phyloP scores from a whole-genome alignment of 2,113 vertebrate species.

The human region DNA sequence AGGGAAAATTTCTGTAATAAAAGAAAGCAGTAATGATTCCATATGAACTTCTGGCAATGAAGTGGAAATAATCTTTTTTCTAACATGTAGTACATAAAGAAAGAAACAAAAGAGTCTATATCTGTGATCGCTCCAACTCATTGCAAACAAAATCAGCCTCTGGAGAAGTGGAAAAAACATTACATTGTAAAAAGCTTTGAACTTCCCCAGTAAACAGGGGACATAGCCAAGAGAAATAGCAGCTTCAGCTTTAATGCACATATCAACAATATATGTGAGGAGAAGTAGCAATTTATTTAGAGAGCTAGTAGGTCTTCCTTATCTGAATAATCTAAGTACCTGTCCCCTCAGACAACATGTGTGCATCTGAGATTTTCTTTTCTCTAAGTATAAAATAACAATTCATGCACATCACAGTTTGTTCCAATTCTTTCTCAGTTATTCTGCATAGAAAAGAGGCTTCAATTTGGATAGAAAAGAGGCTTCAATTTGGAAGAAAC shows the following conservation, averaged over 20 bases:
- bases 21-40: conserved; percentile 9
- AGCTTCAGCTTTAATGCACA: background rate
- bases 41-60: background rate
- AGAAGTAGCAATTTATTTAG: background rate
- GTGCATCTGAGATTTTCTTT: background rate
- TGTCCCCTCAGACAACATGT: background rate
- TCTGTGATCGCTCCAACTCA: background rate
- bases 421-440: background rate
- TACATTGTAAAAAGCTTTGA: background rate
- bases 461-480: background rate
- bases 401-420: background rate
- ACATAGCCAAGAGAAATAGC: background rate
- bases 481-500: background rate
- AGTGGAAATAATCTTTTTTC: conserved; percentile 32
- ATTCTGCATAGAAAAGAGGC: background rate
- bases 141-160: conserved; percentile 20
- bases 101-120: background rate
- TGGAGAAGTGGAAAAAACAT: background rate
- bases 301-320: background rate
- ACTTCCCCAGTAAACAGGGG: background rate
- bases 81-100: background rate
- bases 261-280: background rate
- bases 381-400: background rate
- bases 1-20: conserved; percentile 11
- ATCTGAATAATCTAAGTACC: background rate